Evolutionary conservation across 2,888 invertebrate species (phyloP), one percentile per base, ranked within the genome.

Genomic region (Cosmia trapezina): DNA sequence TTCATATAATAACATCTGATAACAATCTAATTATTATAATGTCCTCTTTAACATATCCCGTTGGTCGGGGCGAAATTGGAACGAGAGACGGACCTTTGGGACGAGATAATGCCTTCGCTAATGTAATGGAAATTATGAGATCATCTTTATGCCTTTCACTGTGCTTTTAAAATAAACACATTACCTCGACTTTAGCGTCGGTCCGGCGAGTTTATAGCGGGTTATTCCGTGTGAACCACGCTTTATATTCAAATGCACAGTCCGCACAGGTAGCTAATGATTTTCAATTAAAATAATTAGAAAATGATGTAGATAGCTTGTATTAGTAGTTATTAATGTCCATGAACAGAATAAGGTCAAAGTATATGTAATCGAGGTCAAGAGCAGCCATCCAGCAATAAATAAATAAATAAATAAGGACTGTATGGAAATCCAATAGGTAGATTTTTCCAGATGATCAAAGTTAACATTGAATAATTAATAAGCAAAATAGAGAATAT

Each of bases 11-110:
- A 95, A 95, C 90, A 93, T 95, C 94, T 94, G 95, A 95, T 95
- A 95, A 95, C 95, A 94, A 95, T 95, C 95, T 95, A 94, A 96
- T 95, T 95, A 95, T 96, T 94, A 95, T 96, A 96, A 96, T 95
- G 94, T 94, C 93, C 95, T 95, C 91, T 94, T 96, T 95, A 96
- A 94, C 94, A 95, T 96, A 95, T 94, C 93, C 94, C 94, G 94
- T 94, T 93, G 91, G 90, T 86, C 87, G 89, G 89, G 86, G 88
- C 91, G 81, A 94, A 95, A 95, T 95, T 94, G 92, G 94, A 92
- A 90, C 91, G 92, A 88, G 92, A 89, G 89, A 87, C 89, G 90
- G 86, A 88, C 89, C 89, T 89, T 89, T 89, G 90, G 91, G 94
- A 91, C 88, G 91, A 91, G 93, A 93, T 95, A 94, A 94, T 94